phyloP scores from a whole-genome alignment of 92 coral and sea anemone species.

The Heliopora coerulea region DNA sequence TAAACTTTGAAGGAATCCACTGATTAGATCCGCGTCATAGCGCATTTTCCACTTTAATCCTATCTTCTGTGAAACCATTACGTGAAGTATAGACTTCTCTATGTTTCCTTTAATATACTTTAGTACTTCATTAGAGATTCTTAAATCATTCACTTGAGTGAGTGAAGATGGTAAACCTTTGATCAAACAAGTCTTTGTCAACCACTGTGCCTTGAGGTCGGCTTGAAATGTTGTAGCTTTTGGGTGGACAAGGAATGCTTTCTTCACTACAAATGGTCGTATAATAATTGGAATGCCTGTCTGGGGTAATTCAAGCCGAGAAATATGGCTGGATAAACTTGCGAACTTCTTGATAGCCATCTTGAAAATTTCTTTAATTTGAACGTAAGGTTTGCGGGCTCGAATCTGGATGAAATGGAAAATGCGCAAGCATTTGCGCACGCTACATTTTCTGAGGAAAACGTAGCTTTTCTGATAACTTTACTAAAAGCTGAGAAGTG shows the following conservation, averaged over 20 bases:
- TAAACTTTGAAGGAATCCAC: slow-evolving; percentile 73
- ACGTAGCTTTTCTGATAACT: too few species aligned
- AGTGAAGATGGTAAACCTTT: slow-evolving; percentile 67
- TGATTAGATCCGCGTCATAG: slow-evolving; percentile 62
- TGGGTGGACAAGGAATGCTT: slow-evolving; percentile 89
- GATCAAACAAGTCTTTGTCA: slow-evolving; percentile 70
- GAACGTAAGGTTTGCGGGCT: neutral
- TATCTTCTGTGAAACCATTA: slow-evolving; percentile 76
- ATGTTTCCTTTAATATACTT: slow-evolving; percentile 47
- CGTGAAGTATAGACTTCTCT: slow-evolving; percentile 61
- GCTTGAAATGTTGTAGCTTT: slow-evolving; percentile 64
- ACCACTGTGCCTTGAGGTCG: slow-evolving; percentile 87
- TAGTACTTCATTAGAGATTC: neutral
- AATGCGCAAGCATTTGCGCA: too few species aligned
- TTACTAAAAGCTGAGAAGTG: too few species aligned
- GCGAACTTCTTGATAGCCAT: slow-evolving; percentile 29
- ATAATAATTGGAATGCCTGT: slow-evolving; percentile 91
- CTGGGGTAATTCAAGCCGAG: slow-evolving; percentile 54
- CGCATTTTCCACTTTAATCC: slow-evolving; percentile 56
- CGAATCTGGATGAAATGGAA: too few species aligned
- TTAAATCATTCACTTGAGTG: slow-evolving; percentile 46
- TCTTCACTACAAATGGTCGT: slow-evolving; percentile 81
- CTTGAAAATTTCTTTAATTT: slow-evolving; percentile 34
- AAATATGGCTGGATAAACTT: neutral
- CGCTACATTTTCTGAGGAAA: too few species aligned